Base-by-base conservation (phyloP, 2,797 vertebrate genomes). In the Rostrhamus sociabilis region DNA sequence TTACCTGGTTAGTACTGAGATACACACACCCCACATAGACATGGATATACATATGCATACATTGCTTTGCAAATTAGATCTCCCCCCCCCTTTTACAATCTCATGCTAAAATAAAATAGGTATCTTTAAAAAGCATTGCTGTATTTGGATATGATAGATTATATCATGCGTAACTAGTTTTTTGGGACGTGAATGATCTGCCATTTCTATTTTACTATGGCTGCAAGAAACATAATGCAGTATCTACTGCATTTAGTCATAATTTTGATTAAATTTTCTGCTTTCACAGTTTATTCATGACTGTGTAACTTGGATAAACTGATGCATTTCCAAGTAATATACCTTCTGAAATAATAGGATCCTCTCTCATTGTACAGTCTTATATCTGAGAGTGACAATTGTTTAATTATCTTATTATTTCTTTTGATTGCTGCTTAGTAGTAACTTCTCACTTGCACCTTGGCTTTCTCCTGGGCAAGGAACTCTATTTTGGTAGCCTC, bases 211-310 rank as follows among this genome's bases (percentile, higher is more conserved):
- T 94, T 96, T 92, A 52, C 63, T 76, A 3, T 22, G 74, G n/a
- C 52, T 63, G 29, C 45, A 75, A 79, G 74, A 81, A 93, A 69
- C n/a, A 60, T 60, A 80, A 68, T 74, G 48, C 43, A 25, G 9
- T 63, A 89, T 69, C 40, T 89, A 18, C 72, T 82, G 62, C 9
- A 58, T 95, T 64, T 87, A 82, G 75, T 71, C 55, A 42, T 31
- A 42, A 52, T 82, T 95, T 94, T 85, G 56, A 77, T 85, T 82
- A 73, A 31, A 62, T 88, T 93, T 95, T 91, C 60, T 91, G 26
- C 56, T 93, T 77, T 90, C 53, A 53, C 34, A 71, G 31, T 80
- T 90, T 93, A 58, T 83, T 55, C 3, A 6, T 42, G 21, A 4
- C 60, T 68, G 3, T 62, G 15, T 83, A 77, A 64, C 53, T 62